A percentile compares a stretch with the other conserved stretches of the same genome.
Evolutionary conservation across 2,113 vertebrate species (phyloP).

Genomic region (Ellobius talpinus): DNA sequence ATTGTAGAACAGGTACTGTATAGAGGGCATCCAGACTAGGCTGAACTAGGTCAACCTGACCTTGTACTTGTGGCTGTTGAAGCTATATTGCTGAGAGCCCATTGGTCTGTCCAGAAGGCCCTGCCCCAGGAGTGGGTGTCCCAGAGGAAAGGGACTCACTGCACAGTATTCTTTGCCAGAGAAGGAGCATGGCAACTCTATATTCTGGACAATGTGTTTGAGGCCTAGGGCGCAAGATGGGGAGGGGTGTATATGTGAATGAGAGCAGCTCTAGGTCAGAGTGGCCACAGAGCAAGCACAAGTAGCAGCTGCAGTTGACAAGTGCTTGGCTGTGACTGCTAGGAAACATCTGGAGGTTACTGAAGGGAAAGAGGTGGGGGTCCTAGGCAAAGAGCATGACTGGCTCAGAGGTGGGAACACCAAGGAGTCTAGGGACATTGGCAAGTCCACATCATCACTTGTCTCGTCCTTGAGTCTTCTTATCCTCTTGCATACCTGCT

Average conservation of each 20-base stretch:
- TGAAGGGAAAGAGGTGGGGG: neutral
- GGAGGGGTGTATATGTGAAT: neutral
- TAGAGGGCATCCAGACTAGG: neutral
- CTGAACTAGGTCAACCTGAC: neutral
- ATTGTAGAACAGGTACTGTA: neutral
- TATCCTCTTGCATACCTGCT: neutral
- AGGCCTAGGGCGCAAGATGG: neutral
- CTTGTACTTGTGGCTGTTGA: neutral
- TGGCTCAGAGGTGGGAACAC: neutral
- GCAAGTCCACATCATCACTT: neutral
- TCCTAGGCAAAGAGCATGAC: fast-evolving
- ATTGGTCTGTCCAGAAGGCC: neutral
- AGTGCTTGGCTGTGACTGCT: neutral
- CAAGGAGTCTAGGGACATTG: neutral
- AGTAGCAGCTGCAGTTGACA: neutral
- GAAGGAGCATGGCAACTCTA: neutral
- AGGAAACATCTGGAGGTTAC: neutral
- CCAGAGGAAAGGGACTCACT: neutral
- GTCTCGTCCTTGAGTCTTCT: neutral
- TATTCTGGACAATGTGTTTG: no score
- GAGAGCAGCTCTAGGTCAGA: neutral
- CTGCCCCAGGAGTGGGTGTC: neutral
- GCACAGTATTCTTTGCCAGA: neutral
- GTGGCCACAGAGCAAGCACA: neutral
- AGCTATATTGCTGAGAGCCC: neutral